Conservation (phyloP, 2,888 invertebrate species). For the Aradus depressus region DNA sequence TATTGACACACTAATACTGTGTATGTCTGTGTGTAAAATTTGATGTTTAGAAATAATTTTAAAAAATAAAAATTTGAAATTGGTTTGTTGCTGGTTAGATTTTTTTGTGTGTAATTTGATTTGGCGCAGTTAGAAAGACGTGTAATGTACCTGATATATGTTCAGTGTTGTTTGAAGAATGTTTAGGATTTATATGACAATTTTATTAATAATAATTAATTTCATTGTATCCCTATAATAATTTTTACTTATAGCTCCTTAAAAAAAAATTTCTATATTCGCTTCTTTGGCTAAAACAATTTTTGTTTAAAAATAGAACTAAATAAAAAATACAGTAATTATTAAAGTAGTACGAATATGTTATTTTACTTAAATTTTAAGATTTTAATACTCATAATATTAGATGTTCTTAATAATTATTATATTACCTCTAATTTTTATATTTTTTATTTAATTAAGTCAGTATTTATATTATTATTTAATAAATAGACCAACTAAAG, state of each 20-base stretch:
- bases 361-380: conserved; percentile 8
- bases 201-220: too few species aligned
- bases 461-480: conserved; percentile 16
- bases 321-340: background rate
- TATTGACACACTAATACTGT: too few species aligned
- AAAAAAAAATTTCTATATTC: too few species aligned
- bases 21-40: too few species aligned
- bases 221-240: too few species aligned
- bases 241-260: too few species aligned
- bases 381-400: conserved; percentile 16
- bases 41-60: background rate
- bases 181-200: too few species aligned
- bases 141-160: conserved; percentile 19
- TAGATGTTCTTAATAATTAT: conserved; percentile 3
- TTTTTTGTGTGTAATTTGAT: too few species aligned
- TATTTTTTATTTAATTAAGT: background rate
- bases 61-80: background rate
- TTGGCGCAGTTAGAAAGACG: conserved; percentile 21
- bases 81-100: too few species aligned
- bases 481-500: conserved; percentile 23
- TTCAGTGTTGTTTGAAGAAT: conserved; percentile 11
- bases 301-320: background rate
- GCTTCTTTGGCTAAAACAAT: background rate
- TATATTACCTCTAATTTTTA: conserved; percentile 5
- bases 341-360: background rate